These are phyloP conservation scores for Thecocarcelia acutangulata DNA, from an alignment of 2,888 invertebrate species.

Conservation along the genomic window DNA sequence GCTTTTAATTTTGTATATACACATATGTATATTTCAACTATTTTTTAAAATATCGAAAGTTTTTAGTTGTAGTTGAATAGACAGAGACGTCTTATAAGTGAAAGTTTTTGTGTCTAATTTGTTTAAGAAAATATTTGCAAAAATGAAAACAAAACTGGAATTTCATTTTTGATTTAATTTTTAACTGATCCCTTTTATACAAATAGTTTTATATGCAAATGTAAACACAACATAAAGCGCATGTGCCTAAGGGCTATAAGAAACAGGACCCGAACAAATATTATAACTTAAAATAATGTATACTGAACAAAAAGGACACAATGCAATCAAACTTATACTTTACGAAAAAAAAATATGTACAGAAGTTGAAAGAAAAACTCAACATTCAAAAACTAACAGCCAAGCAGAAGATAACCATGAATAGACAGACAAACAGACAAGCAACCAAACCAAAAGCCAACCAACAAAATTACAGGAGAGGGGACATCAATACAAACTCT, in stretches of 20 bases:
- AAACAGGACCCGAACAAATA: conserved; percentile 28
- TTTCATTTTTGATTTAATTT: conserved; percentile 16
- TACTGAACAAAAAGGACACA: conserved; percentile 10
- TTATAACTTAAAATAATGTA: conserved; percentile 18
- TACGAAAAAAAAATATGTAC: neutral
- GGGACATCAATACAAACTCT: neutral
- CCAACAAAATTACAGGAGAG: conserved; percentile 1
- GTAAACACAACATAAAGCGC: conserved; percentile 67
- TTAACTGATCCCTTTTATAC: conserved; percentile 6
- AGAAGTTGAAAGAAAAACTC: conserved; percentile 19
- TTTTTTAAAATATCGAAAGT: too few species aligned
- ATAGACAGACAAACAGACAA: conserved; percentile 52
- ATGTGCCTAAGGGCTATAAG: conserved; percentile 59
- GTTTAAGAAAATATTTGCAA: neutral
- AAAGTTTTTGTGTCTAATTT: neutral
- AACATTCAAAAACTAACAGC: conserved; percentile 52
- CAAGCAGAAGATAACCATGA: conserved; percentile 46
- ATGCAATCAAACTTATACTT: conserved; percentile 34
- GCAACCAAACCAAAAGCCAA: conserved; percentile 23
- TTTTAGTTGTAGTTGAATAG: too few species aligned
- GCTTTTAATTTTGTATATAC: too few species aligned
- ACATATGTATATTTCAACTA: too few species aligned
- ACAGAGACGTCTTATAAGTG: too few species aligned
- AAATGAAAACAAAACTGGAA: conserved; percentile 22
- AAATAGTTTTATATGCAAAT: conserved; percentile 49